Evolutionary conservation across 2,113 vertebrate genomes (phyloP).

Genomic region (Tachycineta bicolor): DNA sequence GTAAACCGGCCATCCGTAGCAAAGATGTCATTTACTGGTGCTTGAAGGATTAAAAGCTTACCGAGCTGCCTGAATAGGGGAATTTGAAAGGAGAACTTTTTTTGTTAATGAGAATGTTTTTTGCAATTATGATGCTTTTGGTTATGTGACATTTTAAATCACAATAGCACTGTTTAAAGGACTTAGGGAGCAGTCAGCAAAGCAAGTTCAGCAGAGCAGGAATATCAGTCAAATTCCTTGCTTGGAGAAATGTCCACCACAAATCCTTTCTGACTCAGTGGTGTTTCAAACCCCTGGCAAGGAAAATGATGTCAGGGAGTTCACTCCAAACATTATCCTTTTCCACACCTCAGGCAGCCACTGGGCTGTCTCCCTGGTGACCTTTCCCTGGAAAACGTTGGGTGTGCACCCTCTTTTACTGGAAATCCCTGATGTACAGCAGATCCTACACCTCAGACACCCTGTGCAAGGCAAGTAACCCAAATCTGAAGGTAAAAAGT

Average conservation of each 20-base stretch:
- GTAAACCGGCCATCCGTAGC: background rate
- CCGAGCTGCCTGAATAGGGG: background rate
- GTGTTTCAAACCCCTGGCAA: background rate
- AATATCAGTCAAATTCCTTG: constrained; percentile 37
- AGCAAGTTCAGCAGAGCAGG: constrained; percentile 40
- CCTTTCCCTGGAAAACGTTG: background rate
- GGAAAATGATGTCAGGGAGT: background rate
- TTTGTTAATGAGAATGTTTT: constrained; percentile 50
- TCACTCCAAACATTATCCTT: background rate
- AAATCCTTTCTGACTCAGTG: background rate
- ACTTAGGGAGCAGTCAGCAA: constrained; percentile 14
- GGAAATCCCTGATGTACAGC: background rate
- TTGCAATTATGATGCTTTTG: background rate
- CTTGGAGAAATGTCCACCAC: background rate
- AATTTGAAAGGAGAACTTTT: constrained; percentile 10
- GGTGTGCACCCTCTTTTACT: background rate
- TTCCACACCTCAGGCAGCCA: background rate
- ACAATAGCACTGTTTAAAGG: background rate
- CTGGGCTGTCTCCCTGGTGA: background rate
- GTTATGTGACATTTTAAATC: background rate
- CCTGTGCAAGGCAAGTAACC: background rate
- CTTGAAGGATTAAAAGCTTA: constrained; percentile 57
- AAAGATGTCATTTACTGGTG: constrained; percentile 12
- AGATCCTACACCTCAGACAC: background rate
- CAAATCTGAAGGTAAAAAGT: background rate